Conservation (phyloP, 2,113 vertebrate genomes). For the Menura novaehollandiae region DNA sequence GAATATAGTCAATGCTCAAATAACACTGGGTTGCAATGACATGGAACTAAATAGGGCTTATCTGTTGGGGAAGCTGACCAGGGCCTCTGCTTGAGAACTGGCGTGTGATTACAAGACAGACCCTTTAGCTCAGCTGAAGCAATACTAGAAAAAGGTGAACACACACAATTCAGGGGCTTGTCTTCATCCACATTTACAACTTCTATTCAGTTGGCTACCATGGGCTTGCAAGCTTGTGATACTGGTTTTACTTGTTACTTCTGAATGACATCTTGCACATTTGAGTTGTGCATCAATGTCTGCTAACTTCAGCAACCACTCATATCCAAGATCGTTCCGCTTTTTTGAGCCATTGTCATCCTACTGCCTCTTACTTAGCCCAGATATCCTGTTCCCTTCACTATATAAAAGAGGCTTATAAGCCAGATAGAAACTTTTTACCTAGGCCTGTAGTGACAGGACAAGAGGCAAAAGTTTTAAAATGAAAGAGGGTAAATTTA, state of each 20-base stretch:
- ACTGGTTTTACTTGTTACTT: background rate
- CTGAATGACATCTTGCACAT: background rate
- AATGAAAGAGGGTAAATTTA: background rate
- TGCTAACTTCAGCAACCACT: background rate
- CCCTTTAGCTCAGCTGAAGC: background rate
- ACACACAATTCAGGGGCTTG: background rate
- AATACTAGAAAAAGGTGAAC: background rate
- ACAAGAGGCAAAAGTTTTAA: background rate
- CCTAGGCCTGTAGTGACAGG: background rate
- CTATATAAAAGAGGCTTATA: background rate
- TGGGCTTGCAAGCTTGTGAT: background rate
- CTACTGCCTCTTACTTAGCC: background rate
- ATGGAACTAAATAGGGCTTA: rapidly evolving
- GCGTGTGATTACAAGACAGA: background rate
- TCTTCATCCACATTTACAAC: background rate
- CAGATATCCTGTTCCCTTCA: background rate
- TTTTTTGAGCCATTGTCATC: background rate
- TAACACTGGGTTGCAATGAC: background rate
- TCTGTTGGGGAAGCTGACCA: background rate
- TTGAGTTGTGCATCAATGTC: background rate
- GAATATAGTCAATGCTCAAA: background rate
- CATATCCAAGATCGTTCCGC: background rate
- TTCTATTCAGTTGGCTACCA: background rate
- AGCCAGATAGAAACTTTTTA: background rate
- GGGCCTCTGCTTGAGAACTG: background rate